Base-by-base conservation (phyloP, 2,797 vertebrate species). In the Sebastes elongatus region DNA sequence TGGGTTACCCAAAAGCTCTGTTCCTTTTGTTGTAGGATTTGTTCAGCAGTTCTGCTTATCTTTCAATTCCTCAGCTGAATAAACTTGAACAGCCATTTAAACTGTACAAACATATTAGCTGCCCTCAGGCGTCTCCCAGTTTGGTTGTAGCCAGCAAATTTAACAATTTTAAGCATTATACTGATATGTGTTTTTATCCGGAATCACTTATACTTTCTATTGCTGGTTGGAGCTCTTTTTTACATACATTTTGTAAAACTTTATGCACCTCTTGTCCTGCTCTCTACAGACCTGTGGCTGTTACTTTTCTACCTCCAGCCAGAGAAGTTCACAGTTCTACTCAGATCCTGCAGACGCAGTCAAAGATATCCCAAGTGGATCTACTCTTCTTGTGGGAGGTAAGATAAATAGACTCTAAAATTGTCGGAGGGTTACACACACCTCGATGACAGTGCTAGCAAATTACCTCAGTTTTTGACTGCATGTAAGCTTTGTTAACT, bases 361-460 rank as follows among this genome's bases (percentile, higher is more conserved):
- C 10, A 98, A 97, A 94, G 98, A 99, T 84, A 97, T 99, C 83
- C 97, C 97, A 2, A 89, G 95, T 86, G 97, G 97, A 35, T 91
- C 98, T 2, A 99, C 97, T 0, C 4, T 99, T 75, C 96, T 99
- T 71, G 97, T 99, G 80, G 98, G 98, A 94, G 98, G 98, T 99
- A 94, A 96, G 92, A 46, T 35, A 23, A 46, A 56, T n/a, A 25
- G 18, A 27, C 2, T 32, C 1, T 67, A 16, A 30, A 6, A 16
- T 55, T 57, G 16, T 71, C 10, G 2, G 28, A 35, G 46, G 4
- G 46, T 30, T 30, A 16, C 4, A 49, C 25, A 59, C 35, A 61
- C 23, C 7, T 22, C 13, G 10, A 1, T 46, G 32, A 55, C 9
- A 10, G 7, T 66, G 20, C 9, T 59, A 9, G 1, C 4, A 49